These are phyloP conservation scores for Pleuronectes platessa DNA, from an alignment of 2,113 vertebrate genomes.

Conservation along the genomic window DNA sequence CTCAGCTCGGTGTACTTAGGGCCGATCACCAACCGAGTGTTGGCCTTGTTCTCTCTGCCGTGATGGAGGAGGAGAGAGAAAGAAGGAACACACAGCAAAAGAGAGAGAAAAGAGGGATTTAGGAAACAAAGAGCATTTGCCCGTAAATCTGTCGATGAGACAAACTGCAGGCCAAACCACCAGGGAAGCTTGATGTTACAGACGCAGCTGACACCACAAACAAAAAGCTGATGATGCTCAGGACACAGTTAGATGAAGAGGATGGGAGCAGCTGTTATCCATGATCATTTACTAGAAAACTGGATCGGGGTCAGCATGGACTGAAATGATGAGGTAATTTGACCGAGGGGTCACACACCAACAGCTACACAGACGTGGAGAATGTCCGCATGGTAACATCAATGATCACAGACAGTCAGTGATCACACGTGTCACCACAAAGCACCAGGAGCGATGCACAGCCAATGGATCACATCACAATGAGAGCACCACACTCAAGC, in stretches of 20 bases:
- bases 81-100: conserved; percentile 25
- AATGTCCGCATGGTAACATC: conserved; percentile 21
- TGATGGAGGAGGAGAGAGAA: conserved; percentile 27
- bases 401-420: conserved; percentile 8
- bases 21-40: conserved; percentile 89
- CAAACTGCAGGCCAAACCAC: conserved; percentile 43
- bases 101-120: conserved; percentile 45
- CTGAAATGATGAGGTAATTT: not conserved
- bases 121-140: conserved; percentile 1
- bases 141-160: not conserved
- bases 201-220: not conserved
- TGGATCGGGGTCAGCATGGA: conserved; percentile 6
- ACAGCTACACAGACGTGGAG: not conserved
- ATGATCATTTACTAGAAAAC: not conserved
- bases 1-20: conserved; percentile 96
- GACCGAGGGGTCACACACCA: conserved; percentile 10
- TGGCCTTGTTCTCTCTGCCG: conserved; percentile 89
- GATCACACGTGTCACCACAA: conserved; percentile 30
- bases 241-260: not conserved
- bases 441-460: conserved; percentile 13
- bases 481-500: conserved; percentile 16
- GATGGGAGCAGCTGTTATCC: not conserved
- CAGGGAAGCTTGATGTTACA: not conserved
- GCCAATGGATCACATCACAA: conserved; percentile 16
- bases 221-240: conserved; percentile 11